Conservation (phyloP, 2,888 invertebrate genomes). For the Phyto melanocephala region DNA sequence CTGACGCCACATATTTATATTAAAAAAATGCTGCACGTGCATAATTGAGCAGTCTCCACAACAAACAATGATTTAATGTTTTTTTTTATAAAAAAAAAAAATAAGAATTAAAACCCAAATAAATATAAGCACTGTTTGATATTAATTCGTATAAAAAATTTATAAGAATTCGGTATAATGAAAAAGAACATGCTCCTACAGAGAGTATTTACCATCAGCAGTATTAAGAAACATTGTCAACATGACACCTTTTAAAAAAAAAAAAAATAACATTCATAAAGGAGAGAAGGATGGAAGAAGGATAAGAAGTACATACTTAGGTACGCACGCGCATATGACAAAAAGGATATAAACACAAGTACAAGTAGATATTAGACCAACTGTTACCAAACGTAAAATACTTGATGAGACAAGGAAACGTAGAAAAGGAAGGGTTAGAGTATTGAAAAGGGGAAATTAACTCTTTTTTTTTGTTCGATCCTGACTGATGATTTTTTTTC, state of each 20-base stretch:
- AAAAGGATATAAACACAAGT: slow-evolving; percentile 27
- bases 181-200: slow-evolving; percentile 1
- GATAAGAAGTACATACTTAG: slow-evolving; percentile 1
- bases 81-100: background rate
- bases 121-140: background rate
- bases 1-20: slow-evolving; percentile 29
- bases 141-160: background rate
- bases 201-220: slow-evolving; percentile 26
- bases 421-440: slow-evolving; percentile 22
- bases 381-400: slow-evolving; percentile 45
- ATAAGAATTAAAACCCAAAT: slow-evolving; percentile 2
- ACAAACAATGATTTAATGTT: slow-evolving; percentile 45
- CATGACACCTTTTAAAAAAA: slow-evolving; percentile 54
- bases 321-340: slow-evolving; percentile 57
- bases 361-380: slow-evolving; percentile 64
- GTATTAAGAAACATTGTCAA: slow-evolving; percentile 59
- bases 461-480: slow-evolving; percentile 33
- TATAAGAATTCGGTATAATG: slow-evolving; percentile 6
- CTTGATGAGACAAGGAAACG: slow-evolving; percentile 6
- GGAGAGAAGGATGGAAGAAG: background rate
- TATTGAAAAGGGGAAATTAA: slow-evolving; percentile 36
- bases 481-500: slow-evolving; percentile 19
- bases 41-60: slow-evolving; percentile 38
- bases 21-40: slow-evolving; percentile 48
- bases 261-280: background rate